Percentiles rank a stretch among this genome's conserved stretches.
These are phyloP conservation scores for fruit fly (Drosophila melanogaster) DNA, from an alignment of 1,140 invertebrate genomes.

Conservation along the genomic window Release_6_plus_ISO1_MT NT_037436.4:3059001-3059500, in stretches of 20 bases:
- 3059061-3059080: slow-evolving; percentile 18
- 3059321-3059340: slow-evolving; percentile 6
- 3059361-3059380: background rate
- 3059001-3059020: slow-evolving; percentile 42
- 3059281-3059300: slow-evolving; percentile 35
- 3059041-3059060: slow-evolving; percentile 41
- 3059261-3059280: slow-evolving; percentile 23
- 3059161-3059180: slow-evolving; percentile 40
- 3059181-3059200: slow-evolving; percentile 64
- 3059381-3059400: background rate
- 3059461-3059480: background rate
- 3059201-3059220: slow-evolving; percentile 67
- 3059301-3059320: slow-evolving; percentile 40
- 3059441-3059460: no score
- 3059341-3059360: background rate
- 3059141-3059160: slow-evolving; percentile 24
- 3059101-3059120: slow-evolving; percentile 23
- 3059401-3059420: background rate
- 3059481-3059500: background rate
- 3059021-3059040: slow-evolving; percentile 35
- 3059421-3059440: background rate
- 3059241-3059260: slow-evolving; percentile 21
- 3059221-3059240: slow-evolving; percentile 31
- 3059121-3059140: slow-evolving; percentile 34
- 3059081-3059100: slow-evolving; percentile 54